Evolutionary conservation across 2,888 invertebrate genomes (phyloP).

Genomic region (Sericinus montela): DNA sequence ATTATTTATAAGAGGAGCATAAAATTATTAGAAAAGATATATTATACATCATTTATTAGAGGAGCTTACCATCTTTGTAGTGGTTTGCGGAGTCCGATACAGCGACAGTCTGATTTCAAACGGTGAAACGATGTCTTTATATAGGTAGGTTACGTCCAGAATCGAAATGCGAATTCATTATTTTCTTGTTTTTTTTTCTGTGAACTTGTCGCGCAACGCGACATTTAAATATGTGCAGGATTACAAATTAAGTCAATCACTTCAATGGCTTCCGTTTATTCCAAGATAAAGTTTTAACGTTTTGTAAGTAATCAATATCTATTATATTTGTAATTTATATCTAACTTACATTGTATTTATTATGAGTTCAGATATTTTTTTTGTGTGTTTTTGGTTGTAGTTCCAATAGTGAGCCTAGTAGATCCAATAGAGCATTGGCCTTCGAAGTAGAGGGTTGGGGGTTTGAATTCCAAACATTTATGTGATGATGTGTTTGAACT

Average conservation of each 20-base stretch:
- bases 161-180: conserved; percentile 35
- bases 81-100: conserved; percentile 36
- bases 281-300: not conserved
- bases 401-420: too few species aligned
- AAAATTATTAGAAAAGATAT: too few species aligned
- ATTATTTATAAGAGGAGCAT: too few species aligned
- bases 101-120: conserved; percentile 38
- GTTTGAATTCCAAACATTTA: too few species aligned
- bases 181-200: conserved; percentile 29
- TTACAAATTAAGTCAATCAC: conserved; percentile 12
- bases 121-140: conserved; percentile 36
- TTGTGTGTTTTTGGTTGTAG: too few species aligned
- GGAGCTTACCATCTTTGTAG: conserved; percentile 48
- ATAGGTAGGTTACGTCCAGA: conserved; percentile 41
- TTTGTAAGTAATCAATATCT: too few species aligned
- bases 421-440: too few species aligned
- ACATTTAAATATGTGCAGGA: conserved; percentile 12
- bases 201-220: conserved; percentile 26
- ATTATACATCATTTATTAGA: not conserved
- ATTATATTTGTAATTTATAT: too few species aligned
- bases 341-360: too few species aligned
- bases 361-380: too few species aligned
- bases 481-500: too few species aligned
- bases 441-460: too few species aligned
- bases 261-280: conserved; percentile 1